A percentile compares a stretch with the other conserved stretches of the same genome.
phyloP scores from a whole-genome alignment of 2,113 vertebrate species.

The Vireo altiloquus region DNA sequence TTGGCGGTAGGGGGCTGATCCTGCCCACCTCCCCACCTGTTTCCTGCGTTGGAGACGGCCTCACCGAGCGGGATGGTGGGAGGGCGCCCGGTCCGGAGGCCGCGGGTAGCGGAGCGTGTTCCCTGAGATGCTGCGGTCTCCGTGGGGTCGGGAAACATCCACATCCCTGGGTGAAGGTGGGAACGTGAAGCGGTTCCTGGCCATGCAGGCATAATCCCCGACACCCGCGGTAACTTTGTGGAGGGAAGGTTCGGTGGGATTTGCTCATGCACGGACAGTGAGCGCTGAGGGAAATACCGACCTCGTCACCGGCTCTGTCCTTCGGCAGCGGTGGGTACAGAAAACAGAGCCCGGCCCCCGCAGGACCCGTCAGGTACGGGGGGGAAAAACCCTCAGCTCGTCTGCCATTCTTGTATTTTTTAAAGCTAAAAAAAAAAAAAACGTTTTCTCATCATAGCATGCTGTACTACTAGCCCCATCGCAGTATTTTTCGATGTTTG shows the following conservation, averaged over 20 bases:
- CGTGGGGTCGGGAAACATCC: too few species aligned
- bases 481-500: neutral
- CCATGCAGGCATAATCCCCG: too few species aligned
- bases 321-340: neutral
- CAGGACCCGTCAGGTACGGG: fast-evolving
- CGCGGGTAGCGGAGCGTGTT: neutral
- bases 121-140: neutral
- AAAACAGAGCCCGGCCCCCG: too few species aligned
- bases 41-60: neutral
- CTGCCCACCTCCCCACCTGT: neutral
- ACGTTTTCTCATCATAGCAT: fast-evolving
- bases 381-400: fast-evolving
- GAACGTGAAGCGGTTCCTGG: neutral
- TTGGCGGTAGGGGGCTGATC: neutral
- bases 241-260: too few species aligned
- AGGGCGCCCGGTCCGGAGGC: neutral
- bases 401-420: neutral
- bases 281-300: too few species aligned
- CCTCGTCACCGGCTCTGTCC: neutral
- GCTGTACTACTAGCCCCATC: neutral
- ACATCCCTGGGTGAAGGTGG: neutral
- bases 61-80: neutral
- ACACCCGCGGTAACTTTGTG: too few species aligned
- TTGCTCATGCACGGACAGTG: fast-evolving
- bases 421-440: neutral